Evolutionary conservation across 2,113 vertebrate genomes (phyloP).

Genomic region (Nannospalax galili): DNA sequence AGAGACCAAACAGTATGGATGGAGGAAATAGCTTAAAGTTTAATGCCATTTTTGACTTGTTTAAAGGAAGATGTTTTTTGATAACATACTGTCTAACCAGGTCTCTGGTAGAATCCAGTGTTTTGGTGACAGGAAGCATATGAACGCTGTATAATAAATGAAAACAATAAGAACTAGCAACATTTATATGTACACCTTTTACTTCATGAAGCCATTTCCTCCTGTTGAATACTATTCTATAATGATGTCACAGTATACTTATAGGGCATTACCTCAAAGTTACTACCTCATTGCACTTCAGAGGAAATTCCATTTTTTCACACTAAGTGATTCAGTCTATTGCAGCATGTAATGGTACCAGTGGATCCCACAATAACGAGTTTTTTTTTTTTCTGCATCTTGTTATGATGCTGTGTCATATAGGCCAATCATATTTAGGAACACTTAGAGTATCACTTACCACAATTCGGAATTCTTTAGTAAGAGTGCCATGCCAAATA

Average conservation of each 20-base stretch:
- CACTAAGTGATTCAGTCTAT: neutral
- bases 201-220: neutral
- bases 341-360: neutral
- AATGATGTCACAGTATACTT: neutral
- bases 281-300: neutral
- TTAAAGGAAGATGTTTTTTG: neutral
- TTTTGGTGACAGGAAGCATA: neutral
- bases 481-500: neutral
- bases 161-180: neutral
- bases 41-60: neutral
- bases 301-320: neutral
- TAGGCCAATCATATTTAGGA: neutral
- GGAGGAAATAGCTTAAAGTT: neutral
- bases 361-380: neutral
- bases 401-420: neutral
- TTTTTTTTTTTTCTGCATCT: neutral
- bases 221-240: neutral
- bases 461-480: neutral
- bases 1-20: neutral
- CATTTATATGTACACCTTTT: neutral
- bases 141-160: neutral
- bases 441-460: neutral
- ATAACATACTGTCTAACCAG: neutral
- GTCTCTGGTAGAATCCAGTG: neutral
- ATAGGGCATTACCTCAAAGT: neutral